phyloP scores from a whole-genome alignment of 2,888 invertebrate species.

The Aethes cnicana region DNA sequence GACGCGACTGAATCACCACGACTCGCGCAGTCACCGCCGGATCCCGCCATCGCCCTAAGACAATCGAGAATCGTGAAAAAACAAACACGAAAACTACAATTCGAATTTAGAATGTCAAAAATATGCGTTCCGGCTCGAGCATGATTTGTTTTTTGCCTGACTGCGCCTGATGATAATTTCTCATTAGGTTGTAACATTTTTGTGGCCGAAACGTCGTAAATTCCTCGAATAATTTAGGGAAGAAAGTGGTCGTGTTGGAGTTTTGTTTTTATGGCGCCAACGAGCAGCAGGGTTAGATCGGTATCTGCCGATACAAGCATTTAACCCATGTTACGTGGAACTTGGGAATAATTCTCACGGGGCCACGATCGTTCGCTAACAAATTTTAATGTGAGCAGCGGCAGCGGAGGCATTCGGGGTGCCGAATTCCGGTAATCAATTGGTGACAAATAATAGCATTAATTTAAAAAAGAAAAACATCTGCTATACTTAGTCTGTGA shows the following conservation, averaged over 20 bases:
- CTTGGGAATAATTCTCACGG: constrained; percentile 76
- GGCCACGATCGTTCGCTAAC: constrained; percentile 60
- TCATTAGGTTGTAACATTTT: constrained; percentile 81
- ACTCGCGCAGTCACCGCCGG: constrained; percentile 63
- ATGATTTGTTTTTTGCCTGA: constrained; percentile 72
- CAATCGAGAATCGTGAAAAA: constrained; percentile 68
- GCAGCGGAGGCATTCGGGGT: constrained; percentile 41
- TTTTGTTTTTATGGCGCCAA: constrained; percentile 83
- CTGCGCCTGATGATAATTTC: constrained; percentile 78
- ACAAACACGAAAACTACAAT: constrained; percentile 65
- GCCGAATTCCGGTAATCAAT: constrained; percentile 26
- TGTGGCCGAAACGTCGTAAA: constrained; percentile 78
- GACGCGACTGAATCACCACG: constrained; percentile 44
- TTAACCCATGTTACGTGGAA: constrained; percentile 81
- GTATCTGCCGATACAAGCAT: constrained; percentile 79
- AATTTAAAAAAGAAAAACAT: not conserved
- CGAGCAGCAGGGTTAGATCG: constrained; percentile 77
- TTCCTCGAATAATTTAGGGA: constrained; percentile 81
- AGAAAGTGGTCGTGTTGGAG: constrained; percentile 77
- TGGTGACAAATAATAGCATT: constrained; percentile 10
- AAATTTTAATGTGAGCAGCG: constrained; percentile 67
- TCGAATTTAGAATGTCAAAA: constrained; percentile 69
- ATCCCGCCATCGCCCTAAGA: constrained; percentile 71
- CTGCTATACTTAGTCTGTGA: not conserved
- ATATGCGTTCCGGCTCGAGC: constrained; percentile 59